Percentiles rank a stretch among this genome's conserved stretches.
phyloP scores from a whole-genome alignment of 2,888 invertebrate species.

The Troides aeacus region DNA sequence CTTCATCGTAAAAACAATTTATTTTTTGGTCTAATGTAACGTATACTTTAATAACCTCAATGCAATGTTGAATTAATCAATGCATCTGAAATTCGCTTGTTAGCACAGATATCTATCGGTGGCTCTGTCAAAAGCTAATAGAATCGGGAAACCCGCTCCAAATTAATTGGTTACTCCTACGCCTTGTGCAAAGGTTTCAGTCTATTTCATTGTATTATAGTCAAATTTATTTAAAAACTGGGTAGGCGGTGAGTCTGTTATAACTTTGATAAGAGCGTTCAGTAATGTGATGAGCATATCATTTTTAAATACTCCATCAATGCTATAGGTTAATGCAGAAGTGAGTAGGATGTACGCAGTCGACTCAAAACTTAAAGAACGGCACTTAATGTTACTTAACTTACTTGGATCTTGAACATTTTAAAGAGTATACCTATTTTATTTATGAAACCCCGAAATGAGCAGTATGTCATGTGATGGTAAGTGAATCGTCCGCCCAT shows the following conservation, averaged over 20 bases:
- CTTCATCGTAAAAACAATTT: no score
- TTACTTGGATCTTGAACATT: no score
- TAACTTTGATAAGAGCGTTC: no score
- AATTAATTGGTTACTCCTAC: conserved; percentile 11
- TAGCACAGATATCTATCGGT: background rate
- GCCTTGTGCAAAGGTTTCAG: background rate
- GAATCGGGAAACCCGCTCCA: conserved; percentile 1
- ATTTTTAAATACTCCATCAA: background rate
- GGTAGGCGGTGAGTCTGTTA: no score
- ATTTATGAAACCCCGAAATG: no score
- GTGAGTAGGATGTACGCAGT: background rate
- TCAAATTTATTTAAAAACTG: background rate
- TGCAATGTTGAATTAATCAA: background rate
- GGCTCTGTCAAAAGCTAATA: background rate
- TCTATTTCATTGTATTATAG: background rate
- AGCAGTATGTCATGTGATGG: no score
- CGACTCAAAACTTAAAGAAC: background rate
- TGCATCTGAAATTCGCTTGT: background rate
- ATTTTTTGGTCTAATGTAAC: no score
- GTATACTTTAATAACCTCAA: background rate
- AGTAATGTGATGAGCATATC: background rate
- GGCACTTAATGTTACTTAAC: no score
- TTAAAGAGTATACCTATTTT: no score
- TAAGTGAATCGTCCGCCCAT: no score
- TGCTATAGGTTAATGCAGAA: background rate